phyloP scores from a whole-genome alignment of 2,888 invertebrate genomes.

The Macrophya annulata region DNA sequence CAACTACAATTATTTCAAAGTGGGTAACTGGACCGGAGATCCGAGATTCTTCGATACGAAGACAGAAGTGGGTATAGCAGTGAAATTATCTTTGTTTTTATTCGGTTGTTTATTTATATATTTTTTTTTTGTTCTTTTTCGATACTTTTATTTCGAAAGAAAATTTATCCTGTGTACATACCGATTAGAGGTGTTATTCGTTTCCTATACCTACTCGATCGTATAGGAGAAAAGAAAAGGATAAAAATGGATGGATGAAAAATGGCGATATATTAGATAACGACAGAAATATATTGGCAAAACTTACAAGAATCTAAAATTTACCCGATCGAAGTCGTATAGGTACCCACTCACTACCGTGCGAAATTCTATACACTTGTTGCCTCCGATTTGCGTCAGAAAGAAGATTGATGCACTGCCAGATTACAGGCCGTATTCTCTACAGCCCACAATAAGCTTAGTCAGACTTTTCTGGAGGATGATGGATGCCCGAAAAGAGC shows the following conservation, averaged over 20 bases:
- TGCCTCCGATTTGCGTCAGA: conserved; percentile 46
- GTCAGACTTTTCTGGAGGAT: conserved; percentile 44
- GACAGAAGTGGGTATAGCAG: not conserved
- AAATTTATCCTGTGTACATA: not conserved
- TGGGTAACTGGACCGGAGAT: conserved; percentile 53
- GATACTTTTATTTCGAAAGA: not conserved
- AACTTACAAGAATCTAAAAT: not conserved
- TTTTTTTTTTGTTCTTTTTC: too few relatives aligned
- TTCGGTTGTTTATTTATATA: not conserved
- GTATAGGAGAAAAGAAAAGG: not conserved
- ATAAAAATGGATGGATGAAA: not conserved
- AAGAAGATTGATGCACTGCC: conserved; percentile 54
- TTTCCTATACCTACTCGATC: not conserved
- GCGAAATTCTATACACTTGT: conserved; percentile 43
- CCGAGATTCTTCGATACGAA: conserved; percentile 31
- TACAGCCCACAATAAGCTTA: conserved; percentile 50
- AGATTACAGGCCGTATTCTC: conserved; percentile 52
- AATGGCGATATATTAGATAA: not conserved
- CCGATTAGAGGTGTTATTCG: not conserved
- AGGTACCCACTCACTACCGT: not conserved
- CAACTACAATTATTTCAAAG: conserved; percentile 45
- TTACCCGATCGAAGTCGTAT: not conserved
- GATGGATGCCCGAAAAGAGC: conserved; percentile 54
- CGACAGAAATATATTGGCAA: not conserved
- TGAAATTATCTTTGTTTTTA: not conserved